Conservation (phyloP, 35 echinoderm and acorn worm species). For the Heliocidaris erythrogramma region DNA sequence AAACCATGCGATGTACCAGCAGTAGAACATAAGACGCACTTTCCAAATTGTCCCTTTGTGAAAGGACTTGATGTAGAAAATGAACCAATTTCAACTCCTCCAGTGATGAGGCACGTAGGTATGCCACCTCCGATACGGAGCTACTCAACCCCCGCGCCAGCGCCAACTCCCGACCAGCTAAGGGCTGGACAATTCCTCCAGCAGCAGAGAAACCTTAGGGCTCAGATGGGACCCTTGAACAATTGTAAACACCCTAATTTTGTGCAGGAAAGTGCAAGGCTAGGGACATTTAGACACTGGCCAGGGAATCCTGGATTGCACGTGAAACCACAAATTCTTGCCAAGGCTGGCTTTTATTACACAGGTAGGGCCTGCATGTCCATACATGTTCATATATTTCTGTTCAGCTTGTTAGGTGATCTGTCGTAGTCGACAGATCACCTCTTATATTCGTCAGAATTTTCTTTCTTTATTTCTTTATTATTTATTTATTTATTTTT, state of each 20-base stretch:
- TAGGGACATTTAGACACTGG: constrained; percentile 76
- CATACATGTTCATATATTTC: too few species aligned
- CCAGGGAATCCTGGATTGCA: constrained; percentile 44
- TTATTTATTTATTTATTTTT: too few species aligned
- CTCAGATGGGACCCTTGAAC: neutral
- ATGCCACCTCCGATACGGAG: constrained; percentile 4
- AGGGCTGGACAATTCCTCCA: constrained; percentile 13
- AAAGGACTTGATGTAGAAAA: constrained; percentile 71
- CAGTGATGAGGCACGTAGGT: constrained; percentile 39
- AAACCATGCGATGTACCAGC: constrained; percentile 66
- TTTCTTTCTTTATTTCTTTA: too few species aligned
- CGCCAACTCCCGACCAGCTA: neutral
- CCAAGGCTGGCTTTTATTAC: constrained; percentile 90
- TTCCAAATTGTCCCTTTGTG: constrained; percentile 82
- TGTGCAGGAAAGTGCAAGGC: constrained; percentile 62
- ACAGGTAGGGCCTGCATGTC: constrained; percentile 59
- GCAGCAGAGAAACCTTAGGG: constrained; percentile 39
- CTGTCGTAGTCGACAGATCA: too few species aligned
- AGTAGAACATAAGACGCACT: constrained; percentile 66
- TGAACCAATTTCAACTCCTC: constrained; percentile 58
- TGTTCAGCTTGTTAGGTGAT: too few species aligned
- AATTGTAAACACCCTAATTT: constrained; percentile 59
- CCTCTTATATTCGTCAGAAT: too few species aligned
- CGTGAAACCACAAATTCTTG: constrained; percentile 52
- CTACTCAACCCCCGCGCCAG: neutral